Base-by-base conservation (phyloP, 2,888 invertebrate species). In the Mechanitis mazaeus region DNA sequence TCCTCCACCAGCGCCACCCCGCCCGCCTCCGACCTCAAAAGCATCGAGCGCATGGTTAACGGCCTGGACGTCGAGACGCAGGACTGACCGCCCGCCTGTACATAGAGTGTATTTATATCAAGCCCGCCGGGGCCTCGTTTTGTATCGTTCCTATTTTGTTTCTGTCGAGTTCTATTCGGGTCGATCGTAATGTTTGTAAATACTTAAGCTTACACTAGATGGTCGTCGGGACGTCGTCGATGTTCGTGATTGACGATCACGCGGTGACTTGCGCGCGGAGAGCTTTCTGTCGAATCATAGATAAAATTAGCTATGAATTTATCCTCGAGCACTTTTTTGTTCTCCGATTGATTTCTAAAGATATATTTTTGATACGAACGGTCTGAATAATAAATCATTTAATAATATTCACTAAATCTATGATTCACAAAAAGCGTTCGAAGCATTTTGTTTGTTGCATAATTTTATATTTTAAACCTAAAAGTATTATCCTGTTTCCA, bases 1-100 rank as follows among this genome's bases (percentile, higher is more conserved):
- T 85, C 65, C 58, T 81, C 87, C 63, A 75, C 81, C 54, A 85
- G 87, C 63, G 75, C 81, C 71, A 93, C 92, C 68, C 92, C 91
- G 68, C 92, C 93, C 46, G 93, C 95, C 54, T 95, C 94, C 67
- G 97, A 98, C 87, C 93, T 98, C 72, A 97, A 97, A 88, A 97
- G 95, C 84, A 98, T 98, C 90, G 98, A 98, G 90, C 96, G 97
- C 83, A 98, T 98, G 98, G 97, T 98, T 72, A 98, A 97, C 87
- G 98, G 97, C 20, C 91, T 98, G 68, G 97, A 98, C 83, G 96
- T 96, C 71, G 95, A 95, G 83, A 93, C 94, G 71, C 92, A 84
- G 88, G 90, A 90, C 86, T 89, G 87, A 88, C 78, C 80, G 55
- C 58, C 55, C 73, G 71, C 72, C 64, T 89, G 89, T 89, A 89